Evolutionary conservation across 2,888 invertebrate genomes (phyloP), one percentile per base, ranked within the genome.

Genomic region (Cacoxenus indagator): DNA sequence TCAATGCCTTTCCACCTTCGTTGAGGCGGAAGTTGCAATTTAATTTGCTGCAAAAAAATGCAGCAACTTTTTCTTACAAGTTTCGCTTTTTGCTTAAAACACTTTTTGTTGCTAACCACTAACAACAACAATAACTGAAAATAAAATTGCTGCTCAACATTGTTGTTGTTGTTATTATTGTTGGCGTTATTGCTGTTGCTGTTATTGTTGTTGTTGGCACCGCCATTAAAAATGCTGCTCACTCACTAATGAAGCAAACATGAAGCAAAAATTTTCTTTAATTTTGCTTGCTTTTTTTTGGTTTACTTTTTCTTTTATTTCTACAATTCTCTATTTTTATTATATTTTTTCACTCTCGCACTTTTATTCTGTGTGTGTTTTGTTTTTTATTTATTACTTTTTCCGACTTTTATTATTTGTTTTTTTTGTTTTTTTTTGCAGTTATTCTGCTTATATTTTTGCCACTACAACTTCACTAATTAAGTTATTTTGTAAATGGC

Each of bases 181-280:
- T 46, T 14, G 31, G n/a, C n/a, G n/a, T n/a, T n/a, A n/a, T 62
- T 61, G 61, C 14, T 67, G 22, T 37, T 64, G 64, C 48, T 45
- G 67, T 62, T 70, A 57, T 70, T 64, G 71, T 71, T 71, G 70
- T 68, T 70, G 68, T 69, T 75, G 70, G 69, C 69, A 68, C 72
- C 75, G 71, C 76, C 73, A 74, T 74, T 68, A 73, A 78, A 71
- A 80, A 78, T 81, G 67, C 67, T 65, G 67, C 71, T 57, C 67
- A 62, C 69, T 65, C 78, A 75, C 81, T 82, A 82, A 83, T 82
- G 77, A 82, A 84, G 78, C 78, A 62, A 77, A 76, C 77, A 75
- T 76, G 75, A 78, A 70, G 74, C 74, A 81, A 81, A 75, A 76
- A 73, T 83, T 83, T 64, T 73, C 81, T 78, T 70, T 57, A 75